These are phyloP conservation scores for Eupithecia vulgata DNA, from an alignment of 2,888 invertebrate species.

Conservation along the genomic window DNA sequence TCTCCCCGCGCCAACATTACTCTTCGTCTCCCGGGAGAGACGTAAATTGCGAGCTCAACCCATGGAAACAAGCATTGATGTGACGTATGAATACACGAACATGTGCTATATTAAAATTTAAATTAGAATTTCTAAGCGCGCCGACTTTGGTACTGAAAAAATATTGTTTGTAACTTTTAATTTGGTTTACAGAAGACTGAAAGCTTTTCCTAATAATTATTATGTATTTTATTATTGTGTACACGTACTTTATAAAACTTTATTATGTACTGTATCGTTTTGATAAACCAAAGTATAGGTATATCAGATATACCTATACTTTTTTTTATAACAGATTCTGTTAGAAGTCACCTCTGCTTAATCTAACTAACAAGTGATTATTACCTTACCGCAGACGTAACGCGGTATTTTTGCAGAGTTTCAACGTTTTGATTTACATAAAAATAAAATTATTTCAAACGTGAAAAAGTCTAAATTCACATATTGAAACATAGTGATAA, in stretches of 20 bases:
- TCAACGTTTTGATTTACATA: neutral
- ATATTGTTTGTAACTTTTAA: neutral
- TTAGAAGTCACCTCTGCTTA: too few species aligned
- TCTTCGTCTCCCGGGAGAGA: conserved; percentile 82
- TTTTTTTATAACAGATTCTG: too few species aligned
- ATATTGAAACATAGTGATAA: conserved; percentile 45
- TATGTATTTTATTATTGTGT: neutral
- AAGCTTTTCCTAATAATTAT: neutral
- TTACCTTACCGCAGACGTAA: neutral
- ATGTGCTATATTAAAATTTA: conserved; percentile 77
- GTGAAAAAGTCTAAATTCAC: conserved; percentile 16
- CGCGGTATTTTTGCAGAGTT: neutral
- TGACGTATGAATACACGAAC: conserved; percentile 78
- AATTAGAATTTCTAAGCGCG: conserved; percentile 66
- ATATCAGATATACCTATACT: too few species aligned
- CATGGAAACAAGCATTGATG: conserved; percentile 77
- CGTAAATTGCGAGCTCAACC: conserved; percentile 78
- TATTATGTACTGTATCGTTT: neutral
- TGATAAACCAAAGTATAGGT: neutral
- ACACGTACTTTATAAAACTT: too few species aligned
- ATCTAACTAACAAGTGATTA: neutral
- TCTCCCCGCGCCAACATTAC: conserved; percentile 76
- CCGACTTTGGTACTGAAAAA: conserved; percentile 41
- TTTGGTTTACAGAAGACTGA: neutral
- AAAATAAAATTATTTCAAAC: neutral